Evolutionary conservation across 2,888 invertebrate species (phyloP), one percentile per base, ranked within the genome.

Genomic region (Cheilosia vulpina): DNA sequence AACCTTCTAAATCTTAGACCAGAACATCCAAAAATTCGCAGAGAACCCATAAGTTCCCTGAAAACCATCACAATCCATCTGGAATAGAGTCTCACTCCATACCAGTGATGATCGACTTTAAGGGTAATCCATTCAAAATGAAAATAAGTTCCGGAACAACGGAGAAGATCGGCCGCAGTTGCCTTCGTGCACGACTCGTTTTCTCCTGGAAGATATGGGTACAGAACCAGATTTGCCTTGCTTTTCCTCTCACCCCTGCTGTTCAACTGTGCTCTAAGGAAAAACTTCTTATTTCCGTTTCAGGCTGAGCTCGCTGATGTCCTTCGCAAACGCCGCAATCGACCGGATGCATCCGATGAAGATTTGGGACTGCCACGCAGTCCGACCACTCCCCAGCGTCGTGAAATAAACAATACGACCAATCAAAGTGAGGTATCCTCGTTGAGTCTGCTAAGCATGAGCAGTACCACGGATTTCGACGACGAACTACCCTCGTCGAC

Each of bases 261-360:
- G 7, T 15, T 41, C 19, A 53, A 27, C 27, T 62, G n/a, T n/a
- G n/a, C 55, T 24, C 4, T 47, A n/a, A 50, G 41, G 1, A 31
- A 31, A 9, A 1, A 15, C 19, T 68, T 31, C 13, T 21, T 47
- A 24, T 60, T 68, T 31, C 57, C 38, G 38, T 58, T 77, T 2
- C 93, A 96, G 96, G 96, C 95, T 91, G 96, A 96, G 93, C 93
- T 96, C 90, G 95, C 95, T 89, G 96, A 96, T 93, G 95, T 95
- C 87, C 94, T 96, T 88, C 93, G 94, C 87, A 92, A 94, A 89
- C 93, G 96, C 87, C 93, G 95, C 88, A 94, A 94, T 89, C 94
- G 95, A 58, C 95, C 94, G 17, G 95, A 95, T 91, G 95, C 94
- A 89, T 95, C 95, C 88, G 95, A 95, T 80, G 95, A 95, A 89